phyloP scores from a whole-genome alignment of 2,113 vertebrate species.

The Bufo gargarizans region DNA sequence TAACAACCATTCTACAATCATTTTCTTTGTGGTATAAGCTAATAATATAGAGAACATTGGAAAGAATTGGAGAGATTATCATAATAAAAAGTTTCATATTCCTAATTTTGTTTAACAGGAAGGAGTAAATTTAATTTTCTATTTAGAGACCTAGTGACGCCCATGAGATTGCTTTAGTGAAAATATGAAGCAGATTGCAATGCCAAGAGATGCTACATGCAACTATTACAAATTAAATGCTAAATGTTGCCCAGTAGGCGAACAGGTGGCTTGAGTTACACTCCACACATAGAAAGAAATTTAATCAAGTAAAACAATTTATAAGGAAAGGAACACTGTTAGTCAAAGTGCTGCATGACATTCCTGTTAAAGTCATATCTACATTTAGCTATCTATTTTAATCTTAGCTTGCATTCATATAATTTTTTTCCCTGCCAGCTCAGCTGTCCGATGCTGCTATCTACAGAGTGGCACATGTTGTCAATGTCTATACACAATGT shows the following conservation, averaged over 20 bases:
- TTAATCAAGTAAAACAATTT: neutral
- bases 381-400: neutral
- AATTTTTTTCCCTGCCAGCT: neutral
- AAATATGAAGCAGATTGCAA: constrained; percentile 49
- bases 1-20: neutral
- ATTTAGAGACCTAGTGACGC: constrained; percentile 3
- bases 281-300: constrained; percentile 15
- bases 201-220: constrained; percentile 30
- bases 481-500: neutral
- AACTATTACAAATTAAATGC: constrained; percentile 38
- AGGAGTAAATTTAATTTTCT: neutral
- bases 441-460: neutral
- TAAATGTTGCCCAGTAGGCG: constrained; percentile 39
- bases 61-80: neutral
- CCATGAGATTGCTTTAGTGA: constrained; percentile 15
- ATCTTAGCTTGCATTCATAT: neutral
- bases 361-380: neutral
- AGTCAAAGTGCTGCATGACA: neutral
- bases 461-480: neutral
- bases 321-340: neutral
- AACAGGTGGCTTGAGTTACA: constrained; percentile 9
- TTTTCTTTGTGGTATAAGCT: neutral
- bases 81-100: neutral
- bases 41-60: neutral
- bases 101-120: neutral